Evolutionary conservation across 2,888 invertebrate species (phyloP).

Genomic region (Trachelus iudaicus): DNA sequence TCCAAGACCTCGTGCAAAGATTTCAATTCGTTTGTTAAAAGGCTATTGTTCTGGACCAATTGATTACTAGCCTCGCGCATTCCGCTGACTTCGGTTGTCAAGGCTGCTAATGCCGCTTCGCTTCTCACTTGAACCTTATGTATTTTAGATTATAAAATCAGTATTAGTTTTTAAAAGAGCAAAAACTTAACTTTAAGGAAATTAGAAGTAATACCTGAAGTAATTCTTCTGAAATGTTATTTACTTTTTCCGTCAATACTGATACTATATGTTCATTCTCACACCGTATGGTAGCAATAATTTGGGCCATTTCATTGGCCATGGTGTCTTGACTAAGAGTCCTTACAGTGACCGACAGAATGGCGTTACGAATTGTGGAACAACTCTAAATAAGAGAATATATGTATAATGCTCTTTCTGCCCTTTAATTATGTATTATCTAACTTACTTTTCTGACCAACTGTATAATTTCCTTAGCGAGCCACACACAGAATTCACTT

Average conservation of each 20-base stretch:
- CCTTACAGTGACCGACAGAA: conserved; percentile 14
- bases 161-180: neutral
- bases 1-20: conserved; percentile 34
- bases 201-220: conserved; percentile 32
- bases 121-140: conserved; percentile 38
- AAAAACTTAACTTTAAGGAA: neutral
- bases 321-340: conserved; percentile 6
- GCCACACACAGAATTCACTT: conserved; percentile 37
- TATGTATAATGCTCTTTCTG: neutral
- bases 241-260: conserved; percentile 36
- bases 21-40: conserved; percentile 41
- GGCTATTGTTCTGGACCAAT: conserved; percentile 38
- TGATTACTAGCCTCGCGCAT: conserved; percentile 37
- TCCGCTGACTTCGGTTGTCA: conserved; percentile 39
- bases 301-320: conserved; percentile 24
- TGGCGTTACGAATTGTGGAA: conserved; percentile 16
- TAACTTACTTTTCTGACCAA: conserved; percentile 37
- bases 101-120: conserved; percentile 31
- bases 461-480: conserved; percentile 36
- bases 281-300: conserved; percentile 30
- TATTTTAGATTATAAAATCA: neutral
- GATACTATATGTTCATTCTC: conserved; percentile 38
- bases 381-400: conserved; percentile 29
- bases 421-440: neutral
- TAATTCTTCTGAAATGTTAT: conserved; percentile 38